Evolutionary conservation across 2,888 invertebrate species (phyloP).

Genomic region (Caenorhabditis sp.): DNA sequence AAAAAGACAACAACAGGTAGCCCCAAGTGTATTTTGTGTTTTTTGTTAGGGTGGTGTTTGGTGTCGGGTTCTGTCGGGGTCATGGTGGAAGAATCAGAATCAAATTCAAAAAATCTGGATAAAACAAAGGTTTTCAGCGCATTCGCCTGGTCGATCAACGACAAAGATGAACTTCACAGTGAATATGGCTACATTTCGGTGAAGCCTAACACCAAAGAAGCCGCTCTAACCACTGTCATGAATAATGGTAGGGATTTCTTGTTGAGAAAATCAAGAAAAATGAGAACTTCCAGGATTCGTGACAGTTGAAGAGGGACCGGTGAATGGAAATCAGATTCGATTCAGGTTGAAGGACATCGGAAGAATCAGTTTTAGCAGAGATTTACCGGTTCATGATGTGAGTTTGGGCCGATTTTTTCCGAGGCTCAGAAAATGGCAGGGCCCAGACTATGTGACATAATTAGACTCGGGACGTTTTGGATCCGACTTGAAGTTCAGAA

Average conservation of each 20-base stretch:
- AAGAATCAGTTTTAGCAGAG: constrained; percentile 69
- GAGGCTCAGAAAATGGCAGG: not conserved
- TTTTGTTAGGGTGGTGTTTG: not conserved
- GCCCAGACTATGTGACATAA: too few relatives aligned
- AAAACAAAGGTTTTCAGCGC: constrained; percentile 47
- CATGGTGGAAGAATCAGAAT: not conserved
- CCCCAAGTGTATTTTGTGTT: constrained; percentile 1
- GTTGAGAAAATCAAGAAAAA: too few relatives aligned
- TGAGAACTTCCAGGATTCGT: constrained; percentile 68
- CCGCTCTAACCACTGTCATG: constrained; percentile 70
- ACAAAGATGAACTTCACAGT: constrained; percentile 68
- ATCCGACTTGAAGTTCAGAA: too few relatives aligned
- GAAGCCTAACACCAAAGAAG: constrained; percentile 58
- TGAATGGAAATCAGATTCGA: constrained; percentile 54
- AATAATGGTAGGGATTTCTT: constrained; percentile 69
- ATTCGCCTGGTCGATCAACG: constrained; percentile 70
- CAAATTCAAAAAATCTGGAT: not conserved
- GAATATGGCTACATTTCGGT: constrained; percentile 70
- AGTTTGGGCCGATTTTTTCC: constrained; percentile 17
- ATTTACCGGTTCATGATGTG: constrained; percentile 70
- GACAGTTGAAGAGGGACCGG: constrained; percentile 69
- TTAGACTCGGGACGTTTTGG: too few relatives aligned
- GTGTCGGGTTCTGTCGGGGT: not conserved
- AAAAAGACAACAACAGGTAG: constrained; percentile 37
- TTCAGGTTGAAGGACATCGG: constrained; percentile 69